A percentile compares a stretch with the other conserved stretches of the same genome.
Evolutionary conservation across 2,113 vertebrate genomes (phyloP).

Genomic region (Alouatta palliata): DNA sequence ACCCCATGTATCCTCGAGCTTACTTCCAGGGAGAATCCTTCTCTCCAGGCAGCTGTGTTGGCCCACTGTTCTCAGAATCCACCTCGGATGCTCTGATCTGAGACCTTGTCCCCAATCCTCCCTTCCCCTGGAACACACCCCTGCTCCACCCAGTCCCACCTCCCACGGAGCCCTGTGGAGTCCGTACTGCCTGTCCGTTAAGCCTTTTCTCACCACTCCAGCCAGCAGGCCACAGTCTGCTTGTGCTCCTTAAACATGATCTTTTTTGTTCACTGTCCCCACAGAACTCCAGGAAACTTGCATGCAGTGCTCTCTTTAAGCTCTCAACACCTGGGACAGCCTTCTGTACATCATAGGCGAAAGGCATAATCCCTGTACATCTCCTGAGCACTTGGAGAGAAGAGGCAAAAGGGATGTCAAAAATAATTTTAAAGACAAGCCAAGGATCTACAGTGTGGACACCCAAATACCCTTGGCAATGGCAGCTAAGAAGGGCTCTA

Average conservation of each 20-base stretch:
- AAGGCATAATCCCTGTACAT: no score
- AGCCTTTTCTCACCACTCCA: background rate
- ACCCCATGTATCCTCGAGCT: background rate
- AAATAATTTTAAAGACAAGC: background rate
- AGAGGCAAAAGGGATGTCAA: background rate
- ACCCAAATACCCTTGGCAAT: background rate
- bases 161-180: background rate
- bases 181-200: rapidly evolving
- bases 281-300: no score
- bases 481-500: background rate
- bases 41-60: rapidly evolving
- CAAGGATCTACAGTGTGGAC: background rate
- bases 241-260: rapidly evolving
- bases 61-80: background rate
- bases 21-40: background rate
- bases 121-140: background rate
- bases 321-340: no score
- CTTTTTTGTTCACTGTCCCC: no score
- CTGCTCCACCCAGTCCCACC: background rate
- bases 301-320: no score
- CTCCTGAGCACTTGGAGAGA: background rate
- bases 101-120: background rate
- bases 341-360: background rate
- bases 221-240: background rate
- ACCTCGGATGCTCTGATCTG: rapidly evolving